Conservation (phyloP, 2,797 vertebrate species). For the Brachyalestes nurse region DNA sequence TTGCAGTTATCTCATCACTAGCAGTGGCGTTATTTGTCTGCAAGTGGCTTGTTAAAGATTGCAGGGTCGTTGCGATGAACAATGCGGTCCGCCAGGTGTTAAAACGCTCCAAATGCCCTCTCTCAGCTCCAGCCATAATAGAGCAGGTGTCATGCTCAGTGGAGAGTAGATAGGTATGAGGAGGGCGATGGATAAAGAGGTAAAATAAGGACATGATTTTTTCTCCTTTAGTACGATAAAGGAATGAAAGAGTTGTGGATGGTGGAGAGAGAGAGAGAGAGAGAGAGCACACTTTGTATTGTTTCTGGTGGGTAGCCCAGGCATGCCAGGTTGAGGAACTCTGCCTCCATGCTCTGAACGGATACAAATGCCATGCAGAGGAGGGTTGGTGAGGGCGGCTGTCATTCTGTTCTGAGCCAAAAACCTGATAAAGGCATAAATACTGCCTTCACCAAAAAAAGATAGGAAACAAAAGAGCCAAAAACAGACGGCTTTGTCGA, state of each 20-base stretch:
- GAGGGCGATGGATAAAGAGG: constrained; percentile 24
- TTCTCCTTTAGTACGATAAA: constrained; percentile 22
- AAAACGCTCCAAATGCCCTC: constrained; percentile 26
- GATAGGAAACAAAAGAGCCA: neutral
- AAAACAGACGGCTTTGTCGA: constrained; percentile 51
- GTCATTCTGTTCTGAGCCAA: constrained; percentile 62
- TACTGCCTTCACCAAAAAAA: constrained; percentile 64
- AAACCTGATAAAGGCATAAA: constrained; percentile 69
- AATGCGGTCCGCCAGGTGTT: constrained; percentile 12
- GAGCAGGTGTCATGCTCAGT: constrained; percentile 25
- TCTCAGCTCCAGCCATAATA: constrained; percentile 23
- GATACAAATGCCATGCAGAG: constrained; percentile 57
- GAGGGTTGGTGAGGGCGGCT: neutral
- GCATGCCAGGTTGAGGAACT: constrained; percentile 60
- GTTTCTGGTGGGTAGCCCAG: constrained; percentile 25
- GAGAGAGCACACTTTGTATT: constrained; percentile 12
- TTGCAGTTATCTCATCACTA: constrained; percentile 22
- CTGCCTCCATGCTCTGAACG: constrained; percentile 54
- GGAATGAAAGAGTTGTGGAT: constrained; percentile 24
- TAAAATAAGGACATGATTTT: constrained; percentile 34
- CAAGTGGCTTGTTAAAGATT: constrained; percentile 16
- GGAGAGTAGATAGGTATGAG: constrained; percentile 12
- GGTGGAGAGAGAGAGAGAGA: constrained; percentile 8
- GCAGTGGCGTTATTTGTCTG: constrained; percentile 10
- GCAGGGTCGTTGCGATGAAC: constrained; percentile 18